Conservation (phyloP, 1,140 invertebrate genomes). For the Drosophila arizonae region DNA sequence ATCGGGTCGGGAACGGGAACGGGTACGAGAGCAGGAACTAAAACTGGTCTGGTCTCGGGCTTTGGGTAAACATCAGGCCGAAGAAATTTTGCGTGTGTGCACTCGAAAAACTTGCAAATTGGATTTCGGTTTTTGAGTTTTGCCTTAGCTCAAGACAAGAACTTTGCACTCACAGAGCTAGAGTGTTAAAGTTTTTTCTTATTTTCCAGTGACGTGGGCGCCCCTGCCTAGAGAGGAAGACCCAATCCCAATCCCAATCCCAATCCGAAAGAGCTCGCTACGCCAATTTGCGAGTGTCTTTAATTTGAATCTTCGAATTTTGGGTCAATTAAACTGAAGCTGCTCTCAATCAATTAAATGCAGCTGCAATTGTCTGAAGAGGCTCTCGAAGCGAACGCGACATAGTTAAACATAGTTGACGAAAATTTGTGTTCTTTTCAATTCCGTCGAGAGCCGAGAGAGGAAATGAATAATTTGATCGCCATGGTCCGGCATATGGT, state of each 20-base stretch:
- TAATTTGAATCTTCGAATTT: slow-evolving; percentile 56
- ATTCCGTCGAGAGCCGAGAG: slow-evolving; percentile 20
- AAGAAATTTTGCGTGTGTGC: slow-evolving; percentile 56
- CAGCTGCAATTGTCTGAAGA: slow-evolving; percentile 69
- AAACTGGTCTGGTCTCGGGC: slow-evolving; percentile 1
- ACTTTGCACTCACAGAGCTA: slow-evolving; percentile 30
- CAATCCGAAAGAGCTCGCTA: neutral
- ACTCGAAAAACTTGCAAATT: slow-evolving; percentile 79
- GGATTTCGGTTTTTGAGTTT: slow-evolving; percentile 73
- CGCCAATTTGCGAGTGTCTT: slow-evolving; percentile 23
- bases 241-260: slow-evolving; percentile 7
- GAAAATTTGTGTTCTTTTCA: slow-evolving; percentile 26
- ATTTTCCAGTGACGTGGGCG: slow-evolving; percentile 28
- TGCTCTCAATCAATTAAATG: slow-evolving; percentile 72
- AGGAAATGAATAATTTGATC: slow-evolving; percentile 75
- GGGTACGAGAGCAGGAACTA: slow-evolving; percentile 1
- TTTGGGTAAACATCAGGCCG: slow-evolving; percentile 60
- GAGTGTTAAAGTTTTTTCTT: slow-evolving; percentile 28
- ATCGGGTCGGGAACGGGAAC: slow-evolving; percentile 6
- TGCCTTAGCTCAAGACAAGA: slow-evolving; percentile 34
- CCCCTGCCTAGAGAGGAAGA: slow-evolving; percentile 16
- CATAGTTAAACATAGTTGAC: slow-evolving; percentile 35
- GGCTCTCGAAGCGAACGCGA: slow-evolving; percentile 28
- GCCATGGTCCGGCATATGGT: slow-evolving; percentile 40
- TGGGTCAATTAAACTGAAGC: slow-evolving; percentile 73